Evolutionary conservation across 2,888 invertebrate genomes (phyloP).

Genomic region (Spilarctia lutea): DNA sequence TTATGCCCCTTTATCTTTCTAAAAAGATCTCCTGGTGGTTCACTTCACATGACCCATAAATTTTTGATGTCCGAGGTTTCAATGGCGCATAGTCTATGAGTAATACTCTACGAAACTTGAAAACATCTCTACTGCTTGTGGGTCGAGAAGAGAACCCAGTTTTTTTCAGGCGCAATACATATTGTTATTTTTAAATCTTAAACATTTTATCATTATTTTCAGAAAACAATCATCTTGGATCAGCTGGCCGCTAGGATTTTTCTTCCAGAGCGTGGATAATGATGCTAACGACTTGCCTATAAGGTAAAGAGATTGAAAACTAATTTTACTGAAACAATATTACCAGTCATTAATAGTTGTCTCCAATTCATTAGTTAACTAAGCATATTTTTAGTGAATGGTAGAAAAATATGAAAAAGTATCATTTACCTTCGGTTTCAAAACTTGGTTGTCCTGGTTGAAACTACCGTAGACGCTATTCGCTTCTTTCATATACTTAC

Average conservation of each 20-base stretch:
- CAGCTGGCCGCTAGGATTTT: conserved; percentile 96
- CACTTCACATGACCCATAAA: no score
- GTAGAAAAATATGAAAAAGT: background rate
- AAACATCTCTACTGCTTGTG: no score
- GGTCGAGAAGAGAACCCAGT: no score
- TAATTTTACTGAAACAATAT: background rate
- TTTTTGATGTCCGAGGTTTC: no score
- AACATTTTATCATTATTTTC: conserved; percentile 49
- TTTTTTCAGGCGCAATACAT: background rate
- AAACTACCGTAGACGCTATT: background rate
- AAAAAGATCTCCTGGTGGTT: no score
- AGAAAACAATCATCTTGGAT: conserved; percentile 94
- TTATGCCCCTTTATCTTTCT: no score
- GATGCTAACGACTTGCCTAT: conserved; percentile 92
- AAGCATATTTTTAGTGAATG: background rate
- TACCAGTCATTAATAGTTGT: no score
- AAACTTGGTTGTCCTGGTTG: background rate
- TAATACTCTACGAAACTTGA: no score
- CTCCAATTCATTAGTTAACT: no score
- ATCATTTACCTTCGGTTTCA: background rate
- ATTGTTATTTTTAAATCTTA: background rate
- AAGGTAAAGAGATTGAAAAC: conserved; percentile 85
- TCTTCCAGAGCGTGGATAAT: conserved; percentile 93
- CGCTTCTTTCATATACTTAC: background rate
- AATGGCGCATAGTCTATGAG: no score